Conservation (phyloP, 2,888 invertebrate genomes). For the Orthosia gothica region DNA sequence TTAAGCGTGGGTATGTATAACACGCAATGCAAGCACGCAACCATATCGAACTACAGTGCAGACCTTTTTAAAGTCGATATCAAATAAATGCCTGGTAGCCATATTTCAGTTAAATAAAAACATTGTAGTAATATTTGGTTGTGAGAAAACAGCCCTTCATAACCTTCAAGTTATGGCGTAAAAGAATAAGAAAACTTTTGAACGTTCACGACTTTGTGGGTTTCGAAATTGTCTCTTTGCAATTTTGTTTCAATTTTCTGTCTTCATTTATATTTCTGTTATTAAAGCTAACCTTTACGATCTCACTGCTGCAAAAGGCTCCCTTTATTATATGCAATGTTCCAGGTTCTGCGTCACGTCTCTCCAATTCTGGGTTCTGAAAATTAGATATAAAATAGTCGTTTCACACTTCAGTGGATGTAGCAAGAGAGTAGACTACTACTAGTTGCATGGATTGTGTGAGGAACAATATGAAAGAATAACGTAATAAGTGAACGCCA, state of each 20-base stretch:
- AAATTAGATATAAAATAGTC: too few relatives aligned
- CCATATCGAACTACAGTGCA: background rate
- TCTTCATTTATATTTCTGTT: too few relatives aligned
- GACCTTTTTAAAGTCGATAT: constrained; percentile 1
- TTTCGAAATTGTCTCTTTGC: background rate
- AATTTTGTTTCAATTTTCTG: constrained; percentile 2
- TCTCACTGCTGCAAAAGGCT: too few relatives aligned
- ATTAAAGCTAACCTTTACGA: too few relatives aligned
- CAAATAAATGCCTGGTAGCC: background rate
- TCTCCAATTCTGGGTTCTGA: too few relatives aligned
- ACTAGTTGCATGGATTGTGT: too few relatives aligned
- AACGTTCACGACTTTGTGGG: background rate
- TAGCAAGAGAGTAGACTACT: too few relatives aligned
- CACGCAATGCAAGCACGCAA: constrained; percentile 37
- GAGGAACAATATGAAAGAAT: too few relatives aligned
- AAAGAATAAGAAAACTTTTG: background rate
- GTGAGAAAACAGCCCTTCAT: background rate
- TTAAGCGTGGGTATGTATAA: constrained; percentile 3
- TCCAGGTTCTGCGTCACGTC: too few relatives aligned
- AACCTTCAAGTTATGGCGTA: background rate
- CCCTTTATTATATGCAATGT: too few relatives aligned
- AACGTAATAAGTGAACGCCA: too few relatives aligned
- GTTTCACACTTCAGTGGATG: too few relatives aligned
- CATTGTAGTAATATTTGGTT: background rate
- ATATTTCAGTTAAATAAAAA: background rate